Percentiles rank a stretch among this genome's conserved stretches.
Conservation (phyloP, 2,797 vertebrate genomes). For the Spinibarbus caldwelli region DNA sequence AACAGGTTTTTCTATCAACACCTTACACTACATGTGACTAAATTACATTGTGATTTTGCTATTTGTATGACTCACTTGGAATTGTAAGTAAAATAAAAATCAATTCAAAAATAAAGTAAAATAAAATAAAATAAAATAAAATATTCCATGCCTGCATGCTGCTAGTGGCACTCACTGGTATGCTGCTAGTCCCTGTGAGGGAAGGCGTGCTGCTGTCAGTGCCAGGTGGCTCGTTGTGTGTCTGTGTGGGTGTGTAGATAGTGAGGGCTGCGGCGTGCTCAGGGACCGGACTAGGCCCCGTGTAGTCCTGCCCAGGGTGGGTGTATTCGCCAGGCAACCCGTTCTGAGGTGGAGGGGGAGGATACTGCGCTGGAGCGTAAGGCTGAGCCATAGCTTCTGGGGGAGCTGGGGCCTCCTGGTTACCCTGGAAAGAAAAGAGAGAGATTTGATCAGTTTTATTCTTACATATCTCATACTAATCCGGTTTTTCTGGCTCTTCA, state of each 20-base stretch:
- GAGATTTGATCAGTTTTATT: constrained; percentile 37
- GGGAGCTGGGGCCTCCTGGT: constrained; percentile 89
- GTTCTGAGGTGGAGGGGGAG: constrained; percentile 89
- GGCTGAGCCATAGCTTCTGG: constrained; percentile 94
- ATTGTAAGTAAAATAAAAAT: background rate
- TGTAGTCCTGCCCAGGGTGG: constrained; percentile 87
- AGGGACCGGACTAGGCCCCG: constrained; percentile 85
- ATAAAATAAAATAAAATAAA: background rate
- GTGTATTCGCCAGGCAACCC: constrained; percentile 88
- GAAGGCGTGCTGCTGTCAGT: constrained; percentile 84
- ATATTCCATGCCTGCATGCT: background rate
- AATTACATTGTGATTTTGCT: background rate
- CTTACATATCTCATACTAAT: constrained; percentile 20
- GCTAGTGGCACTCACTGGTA: constrained; percentile 81
- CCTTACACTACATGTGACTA: background rate
- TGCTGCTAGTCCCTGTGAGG: constrained; percentile 83
- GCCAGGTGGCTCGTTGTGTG: constrained; percentile 84
- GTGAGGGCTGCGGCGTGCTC: constrained; percentile 86
- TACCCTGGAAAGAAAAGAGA: constrained; percentile 79
- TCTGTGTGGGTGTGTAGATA: constrained; percentile 91
- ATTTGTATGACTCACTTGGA: background rate
- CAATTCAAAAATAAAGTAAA: background rate
- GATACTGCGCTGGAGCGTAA: constrained; percentile 87
- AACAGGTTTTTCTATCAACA: background rate
- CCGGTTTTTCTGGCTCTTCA: constrained; percentile 19